Conservation (phyloP, 1,140 invertebrate species). For the Zaprionus inermis region DNA sequence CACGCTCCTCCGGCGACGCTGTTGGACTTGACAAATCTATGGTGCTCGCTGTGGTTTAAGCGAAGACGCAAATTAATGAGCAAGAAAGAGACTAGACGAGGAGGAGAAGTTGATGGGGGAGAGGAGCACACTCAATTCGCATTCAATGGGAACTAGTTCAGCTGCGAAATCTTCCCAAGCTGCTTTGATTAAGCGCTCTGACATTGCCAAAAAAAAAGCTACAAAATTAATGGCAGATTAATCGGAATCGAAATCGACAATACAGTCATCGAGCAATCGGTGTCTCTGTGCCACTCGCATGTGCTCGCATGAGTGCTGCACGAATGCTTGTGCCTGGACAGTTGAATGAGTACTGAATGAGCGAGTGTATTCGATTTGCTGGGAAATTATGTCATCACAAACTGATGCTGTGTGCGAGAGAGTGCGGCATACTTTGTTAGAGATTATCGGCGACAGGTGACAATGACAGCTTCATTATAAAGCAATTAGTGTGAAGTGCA, state of each 20-base stretch:
- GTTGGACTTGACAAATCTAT: constrained; percentile 40
- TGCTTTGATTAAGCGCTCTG: constrained; percentile 55
- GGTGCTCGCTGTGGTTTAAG: constrained; percentile 27
- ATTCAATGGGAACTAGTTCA: constrained; percentile 33
- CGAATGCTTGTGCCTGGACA: constrained; percentile 3
- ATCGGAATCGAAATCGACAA: constrained; percentile 52
- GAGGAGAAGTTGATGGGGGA: neutral
- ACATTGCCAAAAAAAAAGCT: constrained; percentile 55
- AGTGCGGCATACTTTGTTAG: constrained; percentile 47
- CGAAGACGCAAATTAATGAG: constrained; percentile 38
- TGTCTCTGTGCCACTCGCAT: too few species aligned
- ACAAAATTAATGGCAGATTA: constrained; percentile 74
- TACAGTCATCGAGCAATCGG: constrained; percentile 21
- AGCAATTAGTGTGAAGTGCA: constrained; percentile 67
- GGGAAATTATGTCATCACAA: neutral
- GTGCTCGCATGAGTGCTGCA: neutral
- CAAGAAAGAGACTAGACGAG: neutral
- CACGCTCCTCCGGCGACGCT: neutral
- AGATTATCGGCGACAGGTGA: constrained; percentile 80
- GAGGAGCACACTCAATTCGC: constrained; percentile 26
- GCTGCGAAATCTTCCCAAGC: constrained; percentile 53
- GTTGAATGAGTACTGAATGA: constrained; percentile 11
- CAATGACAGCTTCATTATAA: constrained; percentile 82
- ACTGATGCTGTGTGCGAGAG: constrained; percentile 8
- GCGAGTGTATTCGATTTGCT: constrained; percentile 1